These are phyloP conservation scores for Paedocypris sp. DNA, from an alignment of 2,113 vertebrate species.

Conservation along the genomic window DNA sequence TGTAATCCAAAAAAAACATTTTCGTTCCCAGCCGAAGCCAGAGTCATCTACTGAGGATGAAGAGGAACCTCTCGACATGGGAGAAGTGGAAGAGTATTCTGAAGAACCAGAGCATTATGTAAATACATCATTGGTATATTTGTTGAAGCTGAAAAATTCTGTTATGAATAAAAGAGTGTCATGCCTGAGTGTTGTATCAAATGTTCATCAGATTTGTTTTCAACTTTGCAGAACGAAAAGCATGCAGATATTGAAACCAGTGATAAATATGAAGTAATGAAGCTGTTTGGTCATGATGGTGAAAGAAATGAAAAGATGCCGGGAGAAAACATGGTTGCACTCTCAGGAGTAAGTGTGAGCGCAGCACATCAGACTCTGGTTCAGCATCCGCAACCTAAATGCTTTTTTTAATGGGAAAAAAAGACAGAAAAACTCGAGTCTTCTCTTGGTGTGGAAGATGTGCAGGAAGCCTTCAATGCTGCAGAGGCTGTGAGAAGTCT, in stretches of 20 bases:
- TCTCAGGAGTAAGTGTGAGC: conserved; percentile 56
- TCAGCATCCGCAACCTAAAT: too few relatives aligned
- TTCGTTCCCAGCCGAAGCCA: conserved; percentile 17
- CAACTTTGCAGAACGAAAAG: too few relatives aligned
- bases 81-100: neutral
- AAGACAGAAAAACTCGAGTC: conserved; percentile 54
- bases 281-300: conserved; percentile 59
- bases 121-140: too few relatives aligned
- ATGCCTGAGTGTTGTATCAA: too few relatives aligned
- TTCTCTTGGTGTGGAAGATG: conserved; percentile 45
- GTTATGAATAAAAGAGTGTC: too few relatives aligned
- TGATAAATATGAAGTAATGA: conserved; percentile 40
- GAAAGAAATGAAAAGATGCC: conserved; percentile 57
- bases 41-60: conserved; percentile 1
- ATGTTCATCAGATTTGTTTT: too few relatives aligned
- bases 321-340: conserved; percentile 32
- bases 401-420: too few relatives aligned
- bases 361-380: too few relatives aligned
- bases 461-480: conserved; percentile 56
- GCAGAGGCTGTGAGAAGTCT: conserved; percentile 53
- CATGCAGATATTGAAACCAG: neutral
- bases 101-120: conserved; percentile 22
- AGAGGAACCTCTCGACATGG: neutral
- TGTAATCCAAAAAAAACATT: too few relatives aligned
- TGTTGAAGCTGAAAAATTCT: too few relatives aligned